Conservation (phyloP, 1,140 invertebrate genomes). For the Bombus waltoni region DNA sequence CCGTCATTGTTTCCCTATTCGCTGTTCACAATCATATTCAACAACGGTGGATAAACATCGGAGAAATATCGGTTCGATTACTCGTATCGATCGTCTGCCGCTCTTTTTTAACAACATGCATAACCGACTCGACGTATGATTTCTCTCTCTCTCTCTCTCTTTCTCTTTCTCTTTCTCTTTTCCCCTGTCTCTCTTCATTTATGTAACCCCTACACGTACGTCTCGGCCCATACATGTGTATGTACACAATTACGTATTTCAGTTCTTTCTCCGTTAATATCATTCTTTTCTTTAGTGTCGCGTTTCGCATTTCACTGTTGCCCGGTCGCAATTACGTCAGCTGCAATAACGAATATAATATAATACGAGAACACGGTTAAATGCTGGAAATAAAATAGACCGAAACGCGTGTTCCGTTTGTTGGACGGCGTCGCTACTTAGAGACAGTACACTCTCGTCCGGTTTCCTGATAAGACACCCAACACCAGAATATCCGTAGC, state of each 20-base stretch:
- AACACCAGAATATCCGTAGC: neutral
- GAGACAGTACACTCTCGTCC: slow-evolving; percentile 29
- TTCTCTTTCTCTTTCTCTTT: neutral
- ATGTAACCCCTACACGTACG: neutral
- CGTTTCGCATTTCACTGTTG: neutral
- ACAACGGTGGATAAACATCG: neutral
- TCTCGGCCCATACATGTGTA: too few species aligned
- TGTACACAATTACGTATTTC: neutral
- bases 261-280: neutral
- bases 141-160: neutral
- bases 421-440: neutral
- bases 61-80: slow-evolving; percentile 26
- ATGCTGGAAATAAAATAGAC: neutral
- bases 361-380: neutral
- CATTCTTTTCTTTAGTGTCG: neutral
- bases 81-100: neutral
- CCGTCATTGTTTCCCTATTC: neutral
- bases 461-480: slow-evolving; percentile 44
- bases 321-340: slow-evolving; percentile 17
- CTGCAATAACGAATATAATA: slow-evolving; percentile 25
- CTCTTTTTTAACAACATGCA: neutral
- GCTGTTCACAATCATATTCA: neutral
- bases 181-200: neutral
- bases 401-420: neutral
- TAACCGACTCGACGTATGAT: neutral